Evolutionary conservation across 2,113 vertebrate genomes (phyloP).

Genomic region (Cynocephalus volans): DNA sequence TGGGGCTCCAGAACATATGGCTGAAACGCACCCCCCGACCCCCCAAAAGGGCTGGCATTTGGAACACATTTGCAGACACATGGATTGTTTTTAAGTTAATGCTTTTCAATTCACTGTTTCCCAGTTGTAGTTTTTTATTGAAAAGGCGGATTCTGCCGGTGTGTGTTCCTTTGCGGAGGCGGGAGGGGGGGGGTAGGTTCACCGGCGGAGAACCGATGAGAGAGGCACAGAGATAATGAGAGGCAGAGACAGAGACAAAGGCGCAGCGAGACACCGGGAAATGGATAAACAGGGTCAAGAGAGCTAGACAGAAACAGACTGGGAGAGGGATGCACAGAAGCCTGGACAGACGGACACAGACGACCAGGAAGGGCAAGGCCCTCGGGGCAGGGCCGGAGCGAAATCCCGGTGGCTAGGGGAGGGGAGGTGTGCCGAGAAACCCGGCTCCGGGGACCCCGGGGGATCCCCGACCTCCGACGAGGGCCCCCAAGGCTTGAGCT

Average conservation of each 20-base stretch:
- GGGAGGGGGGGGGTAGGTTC: not conserved
- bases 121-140: conserved; percentile 87
- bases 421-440: not conserved
- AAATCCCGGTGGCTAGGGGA: not conserved
- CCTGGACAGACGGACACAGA: not conserved
- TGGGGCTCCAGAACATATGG: conserved; percentile 79
- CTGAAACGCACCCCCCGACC: not conserved
- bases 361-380: not conserved
- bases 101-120: conserved; percentile 91
- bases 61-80: conserved; percentile 93
- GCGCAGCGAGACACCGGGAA: not conserved
- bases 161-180: conserved; percentile 77
- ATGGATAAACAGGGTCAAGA: not conserved
- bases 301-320: not conserved
- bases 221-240: not conserved
- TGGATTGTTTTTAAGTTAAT: conserved; percentile 92
- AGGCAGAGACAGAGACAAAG: conserved; percentile 57
- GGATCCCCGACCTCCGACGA: not conserved
- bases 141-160: conserved; percentile 83
- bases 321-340: not conserved
- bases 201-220: not conserved
- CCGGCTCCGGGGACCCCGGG: not conserved
- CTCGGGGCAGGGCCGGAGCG: not conserved
- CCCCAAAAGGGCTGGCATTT: conserved; percentile 87
- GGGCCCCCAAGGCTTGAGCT: not conserved